Evolutionary conservation across 2,888 invertebrate species (phyloP), one percentile per base, ranked within the genome.

Genomic region (Koerneria pararmatus): DNA sequence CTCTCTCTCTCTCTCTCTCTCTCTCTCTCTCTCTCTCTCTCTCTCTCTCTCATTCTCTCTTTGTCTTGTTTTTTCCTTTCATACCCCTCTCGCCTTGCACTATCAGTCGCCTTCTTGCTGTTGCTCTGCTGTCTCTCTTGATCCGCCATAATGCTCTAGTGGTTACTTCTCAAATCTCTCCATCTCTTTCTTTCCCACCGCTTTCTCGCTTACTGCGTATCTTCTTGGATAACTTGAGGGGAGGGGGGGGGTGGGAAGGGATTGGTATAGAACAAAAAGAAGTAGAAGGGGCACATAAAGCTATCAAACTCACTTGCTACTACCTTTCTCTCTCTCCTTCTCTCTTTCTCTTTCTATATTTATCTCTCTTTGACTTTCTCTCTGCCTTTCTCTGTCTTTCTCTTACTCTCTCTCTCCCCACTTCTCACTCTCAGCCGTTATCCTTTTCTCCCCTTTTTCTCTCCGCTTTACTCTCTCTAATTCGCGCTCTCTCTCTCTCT

Each of bases 171-270:
- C 11, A 11, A 15, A 15, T 41, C 11, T 41, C 29, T 41, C 24
- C 22, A n/a, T 31, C 22, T 58, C 58, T 58, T n/a, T n/a, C 57
- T 32, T 32, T 57, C 58, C 58, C 48, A 19, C 48, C 6, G 31
- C 31, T 31, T 22, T 27, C 3, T 19, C 19, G n/a, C n/a, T 41
- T 41, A 31, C 60, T 48, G 31, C 22, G 3, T n/a, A 5, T 29
- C 32, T 56, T 31, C 31, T 32, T 15, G 31, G 27, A n/a, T 51
- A n/a, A 51, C 24, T 15, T 51, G 22, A 11, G 8, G 8, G 11
- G 15, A 19, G 8, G 41, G 41, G 15, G 34, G 56, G 34, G 29
- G 29, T 56, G 56, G 22, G 32, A 31, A 34, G 32, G 31, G 22
- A 11, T 27, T 34, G 31, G 31, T n/a, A n/a, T n/a, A n/a, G n/a